phyloP scores from a whole-genome alignment of 2,888 invertebrate genomes.

The Macrosoma leucophasiata region DNA sequence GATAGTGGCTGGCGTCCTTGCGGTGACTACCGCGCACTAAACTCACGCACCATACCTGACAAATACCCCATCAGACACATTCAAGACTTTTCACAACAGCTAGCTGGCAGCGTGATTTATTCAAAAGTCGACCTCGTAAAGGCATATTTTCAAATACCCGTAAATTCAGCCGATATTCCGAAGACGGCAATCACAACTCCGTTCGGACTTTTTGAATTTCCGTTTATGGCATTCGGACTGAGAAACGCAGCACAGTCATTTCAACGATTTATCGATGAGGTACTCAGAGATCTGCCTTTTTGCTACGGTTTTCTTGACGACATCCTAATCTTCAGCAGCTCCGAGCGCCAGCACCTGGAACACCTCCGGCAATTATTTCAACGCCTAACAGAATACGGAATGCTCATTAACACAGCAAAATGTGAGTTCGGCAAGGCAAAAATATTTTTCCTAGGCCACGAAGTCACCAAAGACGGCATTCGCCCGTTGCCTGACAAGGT shows the following conservation, averaged over 20 bases:
- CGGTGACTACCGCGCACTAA: conserved; percentile 20
- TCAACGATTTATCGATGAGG: conserved; percentile 39
- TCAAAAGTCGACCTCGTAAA: conserved; percentile 17
- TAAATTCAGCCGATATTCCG: conserved; percentile 30
- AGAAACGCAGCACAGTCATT: conserved; percentile 46
- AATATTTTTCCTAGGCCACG: too few species aligned
- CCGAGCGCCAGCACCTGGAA: conserved; percentile 6
- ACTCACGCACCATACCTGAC: conserved; percentile 20
- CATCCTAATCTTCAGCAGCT: conserved; percentile 27
- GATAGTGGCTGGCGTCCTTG: conserved; percentile 24
- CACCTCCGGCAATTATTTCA: conserved; percentile 20
- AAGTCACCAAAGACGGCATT: too few species aligned
- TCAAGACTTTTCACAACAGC: conserved; percentile 18
- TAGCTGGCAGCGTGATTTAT: conserved; percentile 14
- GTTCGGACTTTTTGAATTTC: conserved; percentile 35
- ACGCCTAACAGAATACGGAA: conserved; percentile 6
- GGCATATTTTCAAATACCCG: conserved; percentile 43
- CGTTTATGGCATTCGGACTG: conserved; percentile 39
- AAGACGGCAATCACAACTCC: conserved; percentile 38
- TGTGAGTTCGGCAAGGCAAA: too few species aligned
- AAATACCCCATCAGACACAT: conserved; percentile 19
- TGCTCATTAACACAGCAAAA: too few species aligned
- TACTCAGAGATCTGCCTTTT: conserved; percentile 14
- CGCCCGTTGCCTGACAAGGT: too few species aligned
- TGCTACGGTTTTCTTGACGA: conserved; percentile 36